Evolutionary conservation across 2,113 vertebrate species (phyloP).

Genomic region (Nymphicus hollandicus): DNA sequence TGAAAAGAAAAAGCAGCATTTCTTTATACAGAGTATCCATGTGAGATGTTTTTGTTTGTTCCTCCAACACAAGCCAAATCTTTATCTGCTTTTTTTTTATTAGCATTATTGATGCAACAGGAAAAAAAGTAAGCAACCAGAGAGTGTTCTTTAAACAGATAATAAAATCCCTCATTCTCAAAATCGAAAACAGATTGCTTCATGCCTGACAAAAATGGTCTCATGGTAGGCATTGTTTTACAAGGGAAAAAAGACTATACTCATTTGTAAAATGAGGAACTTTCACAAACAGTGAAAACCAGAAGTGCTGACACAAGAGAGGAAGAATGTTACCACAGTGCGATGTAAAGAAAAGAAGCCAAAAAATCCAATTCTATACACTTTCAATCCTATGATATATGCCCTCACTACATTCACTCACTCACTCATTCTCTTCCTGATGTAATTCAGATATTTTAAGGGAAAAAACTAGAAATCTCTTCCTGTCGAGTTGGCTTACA

Average conservation of each 20-base stretch:
- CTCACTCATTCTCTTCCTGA: not conserved
- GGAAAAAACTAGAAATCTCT: not conserved
- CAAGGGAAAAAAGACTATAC: slow-evolving; percentile 61
- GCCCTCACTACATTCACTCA: not conserved
- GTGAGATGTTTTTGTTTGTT: slow-evolving; percentile 28
- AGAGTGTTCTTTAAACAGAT: slow-evolving; percentile 67
- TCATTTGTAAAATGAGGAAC: slow-evolving; percentile 75
- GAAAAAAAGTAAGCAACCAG: slow-evolving; percentile 35
- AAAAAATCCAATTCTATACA: not conserved
- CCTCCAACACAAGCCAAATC: not conserved
- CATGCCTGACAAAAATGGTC: slow-evolving; percentile 50
- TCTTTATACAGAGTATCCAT: not conserved
- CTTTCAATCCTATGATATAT: not conserved
- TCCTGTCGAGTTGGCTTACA: not conserved
- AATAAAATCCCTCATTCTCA: slow-evolving; percentile 72
- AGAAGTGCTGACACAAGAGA: slow-evolving; percentile 71
- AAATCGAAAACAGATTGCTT: slow-evolving; percentile 65
- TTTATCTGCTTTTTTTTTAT: slow-evolving; percentile 36
- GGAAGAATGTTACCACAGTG: slow-evolving; percentile 57
- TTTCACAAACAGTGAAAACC: slow-evolving; percentile 77
- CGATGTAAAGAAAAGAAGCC: not conserved
- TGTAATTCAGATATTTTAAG: slow-evolving; percentile 17
- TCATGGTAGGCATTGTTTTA: slow-evolving; percentile 69
- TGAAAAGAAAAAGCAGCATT: slow-evolving; percentile 35
- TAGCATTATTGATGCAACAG: slow-evolving; percentile 41